Evolutionary conservation across 2,888 invertebrate species (phyloP), one percentile per base, ranked within the genome.

Genomic region (Leptogaster cylindrica): DNA sequence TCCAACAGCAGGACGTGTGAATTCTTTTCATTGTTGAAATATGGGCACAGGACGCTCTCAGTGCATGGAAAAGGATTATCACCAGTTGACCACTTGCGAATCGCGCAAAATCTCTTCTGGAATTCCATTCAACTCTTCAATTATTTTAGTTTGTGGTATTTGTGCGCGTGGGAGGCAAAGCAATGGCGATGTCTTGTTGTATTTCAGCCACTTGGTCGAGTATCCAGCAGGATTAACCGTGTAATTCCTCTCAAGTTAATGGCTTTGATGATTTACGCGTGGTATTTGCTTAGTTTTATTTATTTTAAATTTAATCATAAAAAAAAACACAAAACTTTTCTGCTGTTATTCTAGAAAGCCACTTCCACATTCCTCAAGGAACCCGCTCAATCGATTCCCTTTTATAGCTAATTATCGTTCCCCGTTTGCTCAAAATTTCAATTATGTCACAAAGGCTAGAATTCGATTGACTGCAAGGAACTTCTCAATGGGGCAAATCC

Each of bases 401-500:
- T n/a, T n/a, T 8, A 25, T 39, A 39, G 41, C 36, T 58, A 58
- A 52, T 52, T 58, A 58, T 23, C 1, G 20, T 23, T 25, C 58
- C 55, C 31, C 8, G n/a, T 39, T 58, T 39, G 7, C 14, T 18
- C 41, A 18, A 14, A 39, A 23, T 58, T 41, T 41, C 58, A 58
- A 58, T 58, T 58, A 58, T 14, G 25, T 41, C 39, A 58, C 58
- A 58, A 58, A 58, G 58, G 39, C 39, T 5, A 25, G 4, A 58
- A 58, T 58, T 58, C 41, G 58, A 58, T 58, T 58, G 58, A 58
- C 39, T 58, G 41, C 58, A 39, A 58, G 39, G 18, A 58, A 41
- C 36, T 14, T 39, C 16, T 58, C 39, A 58, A 58, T 58, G 25
- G 58, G 58, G 27, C 58, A 41, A 58, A 58, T 58, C 41, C 58